These are phyloP conservation scores for Axinella damicornis DNA, from an alignment of 37 sponge, comb jelly and placozoan species.

Conservation along the genomic window DNA sequence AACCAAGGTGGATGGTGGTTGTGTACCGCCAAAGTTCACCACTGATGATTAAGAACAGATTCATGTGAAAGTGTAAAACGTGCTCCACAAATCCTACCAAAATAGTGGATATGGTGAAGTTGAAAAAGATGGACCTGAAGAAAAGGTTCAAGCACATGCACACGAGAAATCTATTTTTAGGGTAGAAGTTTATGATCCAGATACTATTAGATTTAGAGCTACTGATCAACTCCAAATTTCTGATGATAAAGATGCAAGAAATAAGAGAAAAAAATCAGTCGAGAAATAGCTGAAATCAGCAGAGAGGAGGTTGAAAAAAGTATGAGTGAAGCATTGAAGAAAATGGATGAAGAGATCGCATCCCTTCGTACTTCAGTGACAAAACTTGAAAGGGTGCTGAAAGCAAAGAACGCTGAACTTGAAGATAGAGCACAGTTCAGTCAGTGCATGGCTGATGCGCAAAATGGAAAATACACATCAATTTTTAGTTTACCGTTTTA, in stretches of 20 bases:
- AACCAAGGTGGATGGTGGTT: too few relatives aligned
- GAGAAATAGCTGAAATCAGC: background rate
- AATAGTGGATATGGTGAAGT: too few relatives aligned
- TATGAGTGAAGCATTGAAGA: background rate
- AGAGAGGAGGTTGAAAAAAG: background rate
- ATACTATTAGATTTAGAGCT: too few relatives aligned
- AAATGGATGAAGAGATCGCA: slow-evolving; percentile 32
- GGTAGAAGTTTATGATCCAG: too few relatives aligned
- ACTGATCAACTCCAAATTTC: background rate
- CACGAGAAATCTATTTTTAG: too few relatives aligned
- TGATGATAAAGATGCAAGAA: background rate
- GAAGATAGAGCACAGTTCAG: slow-evolving; percentile 79
- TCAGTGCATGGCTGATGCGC: slow-evolving; percentile 73
- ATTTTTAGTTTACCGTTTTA: slow-evolving; percentile 86
- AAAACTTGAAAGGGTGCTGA: slow-evolving; percentile 48
- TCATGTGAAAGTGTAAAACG: background rate
- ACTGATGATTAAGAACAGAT: background rate
- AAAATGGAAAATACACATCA: slow-evolving; percentile 76
- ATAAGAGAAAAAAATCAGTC: background rate
- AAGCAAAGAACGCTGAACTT: slow-evolving; percentile 42
- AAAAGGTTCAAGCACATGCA: too few relatives aligned
- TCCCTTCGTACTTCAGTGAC: slow-evolving; percentile 14
- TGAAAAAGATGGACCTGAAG: too few relatives aligned
- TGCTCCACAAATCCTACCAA: too few relatives aligned
- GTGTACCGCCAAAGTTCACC: too few relatives aligned